Percentiles rank a stretch among this genome's conserved stretches.
Evolutionary conservation across 2,888 invertebrate genomes (phyloP).

Genomic region (Drosophila mimica): DNA sequence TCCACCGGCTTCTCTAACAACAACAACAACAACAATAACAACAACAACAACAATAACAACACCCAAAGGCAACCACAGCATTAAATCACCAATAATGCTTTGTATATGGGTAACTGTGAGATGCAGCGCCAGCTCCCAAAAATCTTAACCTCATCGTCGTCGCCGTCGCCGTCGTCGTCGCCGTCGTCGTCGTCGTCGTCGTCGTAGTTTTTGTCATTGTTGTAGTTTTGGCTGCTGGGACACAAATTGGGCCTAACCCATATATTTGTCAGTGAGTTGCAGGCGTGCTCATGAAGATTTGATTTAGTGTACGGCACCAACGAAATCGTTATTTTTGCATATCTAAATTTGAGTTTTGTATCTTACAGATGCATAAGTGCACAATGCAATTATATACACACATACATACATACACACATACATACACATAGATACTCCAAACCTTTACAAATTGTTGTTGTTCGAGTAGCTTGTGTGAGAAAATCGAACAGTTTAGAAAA

Average conservation of each 20-base stretch:
- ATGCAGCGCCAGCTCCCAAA: conserved; percentile 49
- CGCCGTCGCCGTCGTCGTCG: conserved; percentile 3
- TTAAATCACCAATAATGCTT: conserved; percentile 59
- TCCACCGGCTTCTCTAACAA: conserved; percentile 20
- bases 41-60: conserved; percentile 28
- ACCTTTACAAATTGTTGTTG: conserved; percentile 6
- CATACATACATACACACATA: neutral
- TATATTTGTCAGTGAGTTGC: conserved; percentile 81
- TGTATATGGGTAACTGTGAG: conserved; percentile 62
- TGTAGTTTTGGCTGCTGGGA: conserved; percentile 31
- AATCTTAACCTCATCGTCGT: conserved; percentile 26
- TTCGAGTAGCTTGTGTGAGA: conserved; percentile 3
- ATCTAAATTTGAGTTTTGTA: conserved; percentile 70
- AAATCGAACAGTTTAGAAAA: neutral
- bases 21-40: conserved; percentile 4
- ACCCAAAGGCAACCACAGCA: conserved; percentile 69
- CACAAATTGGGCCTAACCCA: conserved; percentile 82
- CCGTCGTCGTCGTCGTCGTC: neutral
- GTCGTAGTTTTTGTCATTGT: conserved; percentile 2
- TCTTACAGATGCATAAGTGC: conserved; percentile 22
- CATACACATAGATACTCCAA: neutral
- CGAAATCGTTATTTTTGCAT: conserved; percentile 66
- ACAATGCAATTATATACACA: conserved; percentile 6
- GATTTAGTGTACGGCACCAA: conserved; percentile 74
- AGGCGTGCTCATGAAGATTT: conserved; percentile 79